Conservation (phyloP, 92 coral and sea anemone genomes). For the Epizoanthus scotinus region DNA sequence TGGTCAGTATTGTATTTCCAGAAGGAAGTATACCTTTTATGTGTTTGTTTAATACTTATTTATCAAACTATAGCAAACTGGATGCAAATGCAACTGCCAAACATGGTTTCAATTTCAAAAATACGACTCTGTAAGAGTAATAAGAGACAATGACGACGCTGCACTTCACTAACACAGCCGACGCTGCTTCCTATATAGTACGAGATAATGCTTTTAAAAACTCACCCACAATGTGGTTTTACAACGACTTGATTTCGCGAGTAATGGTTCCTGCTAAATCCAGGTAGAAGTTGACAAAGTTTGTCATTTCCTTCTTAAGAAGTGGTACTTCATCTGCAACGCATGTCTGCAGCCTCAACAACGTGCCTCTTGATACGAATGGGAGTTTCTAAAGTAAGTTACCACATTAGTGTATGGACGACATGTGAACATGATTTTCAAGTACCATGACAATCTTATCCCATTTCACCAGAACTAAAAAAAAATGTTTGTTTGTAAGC, state of each 20-base stretch:
- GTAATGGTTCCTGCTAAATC: constrained; percentile 8
- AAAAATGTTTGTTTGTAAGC: too few relatives aligned
- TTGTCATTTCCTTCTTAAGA: constrained; percentile 46
- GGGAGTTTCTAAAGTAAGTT: constrained; percentile 39
- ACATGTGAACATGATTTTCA: background rate
- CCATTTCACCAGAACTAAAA: too few relatives aligned
- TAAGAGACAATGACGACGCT: too few relatives aligned
- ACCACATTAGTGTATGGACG: constrained; percentile 1
- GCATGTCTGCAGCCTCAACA: constrained; percentile 45
- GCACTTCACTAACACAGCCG: too few relatives aligned
- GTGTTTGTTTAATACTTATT: too few relatives aligned
- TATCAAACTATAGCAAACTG: too few relatives aligned
- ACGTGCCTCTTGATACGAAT: constrained; percentile 38
- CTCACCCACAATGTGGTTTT: constrained; percentile 1
- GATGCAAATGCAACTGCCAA: too few relatives aligned
- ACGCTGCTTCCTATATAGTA: background rate
- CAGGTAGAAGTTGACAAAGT: constrained; percentile 38
- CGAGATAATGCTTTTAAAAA: background rate
- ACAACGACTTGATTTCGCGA: constrained; percentile 11
- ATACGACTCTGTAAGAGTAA: too few relatives aligned
- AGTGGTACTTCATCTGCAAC: constrained; percentile 47
- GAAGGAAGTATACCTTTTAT: too few relatives aligned
- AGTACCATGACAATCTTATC: too few relatives aligned
- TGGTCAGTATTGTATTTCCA: too few relatives aligned
- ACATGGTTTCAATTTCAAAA: too few relatives aligned